Percentiles rank a stretch among this genome's conserved stretches.
Evolutionary conservation across 2,113 vertebrate species (phyloP).

Genomic region (Nycticorax nycticorax): DNA sequence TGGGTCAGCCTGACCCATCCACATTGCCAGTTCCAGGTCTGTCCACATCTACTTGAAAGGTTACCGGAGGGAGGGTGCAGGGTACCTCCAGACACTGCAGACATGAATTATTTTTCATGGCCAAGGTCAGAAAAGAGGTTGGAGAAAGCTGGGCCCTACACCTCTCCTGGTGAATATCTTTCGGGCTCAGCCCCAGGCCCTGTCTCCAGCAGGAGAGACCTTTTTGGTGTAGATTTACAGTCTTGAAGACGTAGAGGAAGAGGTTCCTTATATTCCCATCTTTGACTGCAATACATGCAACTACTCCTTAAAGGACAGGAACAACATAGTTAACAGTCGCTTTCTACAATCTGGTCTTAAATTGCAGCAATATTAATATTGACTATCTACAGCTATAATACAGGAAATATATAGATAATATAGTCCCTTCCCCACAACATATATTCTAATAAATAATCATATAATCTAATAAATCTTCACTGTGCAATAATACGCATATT

Average conservation of each 20-base stretch:
- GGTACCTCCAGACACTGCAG: not conserved
- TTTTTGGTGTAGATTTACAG: not conserved
- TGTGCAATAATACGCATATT: conserved; percentile 36
- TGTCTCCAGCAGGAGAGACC: not conserved
- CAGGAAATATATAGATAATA: conserved; percentile 10
- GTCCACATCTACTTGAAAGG: not conserved
- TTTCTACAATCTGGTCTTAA: not conserved
- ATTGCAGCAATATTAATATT: conserved; percentile 33
- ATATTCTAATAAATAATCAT: conserved; percentile 44
- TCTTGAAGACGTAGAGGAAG: not conserved
- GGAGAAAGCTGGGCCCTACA: not conserved
- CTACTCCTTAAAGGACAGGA: not conserved
- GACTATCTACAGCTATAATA: not conserved
- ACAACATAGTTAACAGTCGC: not conserved
- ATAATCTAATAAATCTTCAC: not conserved
- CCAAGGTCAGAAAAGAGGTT: not conserved
- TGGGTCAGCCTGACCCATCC: not conserved
- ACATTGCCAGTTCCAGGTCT: not conserved
- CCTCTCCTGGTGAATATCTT: not conserved
- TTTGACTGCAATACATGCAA: not conserved
- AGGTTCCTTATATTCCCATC: not conserved
- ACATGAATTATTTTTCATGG: not conserved
- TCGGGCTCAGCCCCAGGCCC: not conserved
- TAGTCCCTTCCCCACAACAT: not conserved
- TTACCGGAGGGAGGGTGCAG: not conserved